Evolutionary conservation across 2,888 invertebrate genomes (phyloP).

Genomic region (Caenorhabditis wallacei): DNA sequence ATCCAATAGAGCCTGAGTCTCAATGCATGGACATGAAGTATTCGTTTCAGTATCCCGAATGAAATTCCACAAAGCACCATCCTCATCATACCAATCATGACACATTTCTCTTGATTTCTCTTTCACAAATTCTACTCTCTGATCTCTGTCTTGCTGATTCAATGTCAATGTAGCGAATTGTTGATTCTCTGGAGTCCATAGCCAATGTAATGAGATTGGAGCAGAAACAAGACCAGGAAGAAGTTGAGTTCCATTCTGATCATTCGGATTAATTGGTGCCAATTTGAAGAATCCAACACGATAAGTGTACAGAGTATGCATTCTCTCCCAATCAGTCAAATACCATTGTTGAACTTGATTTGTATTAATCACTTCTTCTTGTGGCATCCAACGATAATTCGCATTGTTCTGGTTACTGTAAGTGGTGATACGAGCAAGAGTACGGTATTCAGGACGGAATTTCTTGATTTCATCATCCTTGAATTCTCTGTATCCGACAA

Average conservation of each 20-base stretch:
- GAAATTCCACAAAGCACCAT: constrained; percentile 82
- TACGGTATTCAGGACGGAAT: constrained; percentile 83
- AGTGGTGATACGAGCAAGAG: constrained; percentile 78
- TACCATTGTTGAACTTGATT: constrained; percentile 82
- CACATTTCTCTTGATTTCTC: constrained; percentile 82
- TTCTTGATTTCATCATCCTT: constrained; percentile 80
- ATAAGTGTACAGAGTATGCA: constrained; percentile 81
- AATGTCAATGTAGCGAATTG: constrained; percentile 74
- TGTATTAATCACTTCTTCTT: constrained; percentile 82
- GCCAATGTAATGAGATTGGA: constrained; percentile 83
- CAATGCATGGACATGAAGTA: constrained; percentile 88
- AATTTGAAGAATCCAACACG: constrained; percentile 82
- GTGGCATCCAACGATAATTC: constrained; percentile 81
- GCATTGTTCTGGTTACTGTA: constrained; percentile 79
- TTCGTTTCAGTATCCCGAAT: constrained; percentile 83
- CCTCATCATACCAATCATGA: constrained; percentile 83
- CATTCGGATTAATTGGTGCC: constrained; percentile 80
- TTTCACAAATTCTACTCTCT: constrained; percentile 74
- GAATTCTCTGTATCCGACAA: constrained; percentile 82
- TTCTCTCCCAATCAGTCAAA: constrained; percentile 82
- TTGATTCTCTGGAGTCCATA: constrained; percentile 80
- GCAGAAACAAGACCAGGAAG: constrained; percentile 81
- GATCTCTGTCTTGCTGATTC: constrained; percentile 68
- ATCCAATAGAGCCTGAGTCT: constrained; percentile 93
- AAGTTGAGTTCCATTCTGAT: constrained; percentile 76